A percentile compares a stretch with the other conserved stretches of the same genome.
These are phyloP conservation scores for Gorsachius magnificus DNA, from an alignment of 2,797 vertebrate species.

Conservation along the genomic window DNA sequence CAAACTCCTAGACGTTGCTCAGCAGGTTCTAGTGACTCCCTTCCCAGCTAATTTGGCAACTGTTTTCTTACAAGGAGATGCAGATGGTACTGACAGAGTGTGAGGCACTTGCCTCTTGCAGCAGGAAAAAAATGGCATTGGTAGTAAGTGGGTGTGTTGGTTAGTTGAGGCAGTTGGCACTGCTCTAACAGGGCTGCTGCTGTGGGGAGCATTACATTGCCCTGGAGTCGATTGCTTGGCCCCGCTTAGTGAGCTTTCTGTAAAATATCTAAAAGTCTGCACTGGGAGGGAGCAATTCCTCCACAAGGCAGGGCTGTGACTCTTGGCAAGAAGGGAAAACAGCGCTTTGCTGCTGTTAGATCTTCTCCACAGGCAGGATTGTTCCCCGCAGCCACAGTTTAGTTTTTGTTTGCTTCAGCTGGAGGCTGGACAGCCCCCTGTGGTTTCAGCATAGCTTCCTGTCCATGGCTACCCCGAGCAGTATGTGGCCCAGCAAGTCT, in stretches of 20 bases:
- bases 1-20: not conserved
- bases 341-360: not conserved
- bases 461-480: not conserved
- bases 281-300: not conserved
- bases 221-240: not conserved
- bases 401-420: not conserved
- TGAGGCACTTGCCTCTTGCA: not conserved
- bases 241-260: not conserved
- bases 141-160: not conserved
- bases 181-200: rapidly evolving
- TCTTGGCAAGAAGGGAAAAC: not conserved
- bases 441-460: not conserved
- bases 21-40: not conserved
- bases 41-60: not conserved
- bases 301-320: not conserved
- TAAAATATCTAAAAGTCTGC: not conserved
- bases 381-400: not conserved
- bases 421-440: not conserved
- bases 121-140: not conserved
- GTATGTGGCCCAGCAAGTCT: not conserved
- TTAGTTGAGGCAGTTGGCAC: not conserved
- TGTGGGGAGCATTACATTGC: not conserved
- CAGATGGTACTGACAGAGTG: not conserved
- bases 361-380: not conserved
- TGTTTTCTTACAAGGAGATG: not conserved